These are phyloP conservation scores for Callinectes sapidus DNA, from an alignment of 2,888 invertebrate genomes.

Conservation along the genomic window DNA sequence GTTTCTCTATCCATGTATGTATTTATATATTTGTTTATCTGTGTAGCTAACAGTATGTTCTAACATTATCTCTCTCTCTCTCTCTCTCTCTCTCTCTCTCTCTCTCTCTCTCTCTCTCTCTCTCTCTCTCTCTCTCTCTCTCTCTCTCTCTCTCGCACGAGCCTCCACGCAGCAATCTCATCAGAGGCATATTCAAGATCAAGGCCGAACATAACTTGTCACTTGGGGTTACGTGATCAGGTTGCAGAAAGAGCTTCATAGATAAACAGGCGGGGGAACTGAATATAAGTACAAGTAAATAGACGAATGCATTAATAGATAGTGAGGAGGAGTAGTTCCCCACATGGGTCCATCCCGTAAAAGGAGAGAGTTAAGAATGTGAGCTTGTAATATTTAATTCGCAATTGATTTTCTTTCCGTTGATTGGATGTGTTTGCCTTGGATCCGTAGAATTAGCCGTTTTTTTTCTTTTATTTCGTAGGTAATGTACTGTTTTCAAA, in stretches of 20 bases:
- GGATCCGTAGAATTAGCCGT: not conserved
- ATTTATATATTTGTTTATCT: not conserved
- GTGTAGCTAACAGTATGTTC: not conserved
- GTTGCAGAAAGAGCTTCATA: not conserved
- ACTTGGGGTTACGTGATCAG: not conserved
- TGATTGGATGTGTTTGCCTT: not conserved
- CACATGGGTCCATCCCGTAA: not conserved
- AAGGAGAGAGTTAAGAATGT: not conserved
- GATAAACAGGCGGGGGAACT: not conserved
- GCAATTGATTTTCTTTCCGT: not conserved
- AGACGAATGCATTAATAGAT: not conserved
- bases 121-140: conserved; percentile 44
- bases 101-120: conserved; percentile 44
- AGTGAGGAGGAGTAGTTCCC: not conserved
- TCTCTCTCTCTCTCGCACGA: not conserved
- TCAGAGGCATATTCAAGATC: not conserved
- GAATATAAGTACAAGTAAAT: not conserved
- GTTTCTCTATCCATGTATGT: not conserved
- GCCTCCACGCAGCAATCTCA: not conserved
- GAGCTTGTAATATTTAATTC: not conserved
- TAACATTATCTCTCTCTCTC: too few relatives aligned
- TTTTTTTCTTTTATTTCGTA: too few relatives aligned
- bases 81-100: conserved; percentile 33
- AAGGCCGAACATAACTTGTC: not conserved
- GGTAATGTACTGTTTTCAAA: too few relatives aligned